These are phyloP conservation scores for Ephydatia muelleri DNA, from an alignment of 37 sponge, comb jelly and placozoan species.

Conservation along the genomic window DNA sequence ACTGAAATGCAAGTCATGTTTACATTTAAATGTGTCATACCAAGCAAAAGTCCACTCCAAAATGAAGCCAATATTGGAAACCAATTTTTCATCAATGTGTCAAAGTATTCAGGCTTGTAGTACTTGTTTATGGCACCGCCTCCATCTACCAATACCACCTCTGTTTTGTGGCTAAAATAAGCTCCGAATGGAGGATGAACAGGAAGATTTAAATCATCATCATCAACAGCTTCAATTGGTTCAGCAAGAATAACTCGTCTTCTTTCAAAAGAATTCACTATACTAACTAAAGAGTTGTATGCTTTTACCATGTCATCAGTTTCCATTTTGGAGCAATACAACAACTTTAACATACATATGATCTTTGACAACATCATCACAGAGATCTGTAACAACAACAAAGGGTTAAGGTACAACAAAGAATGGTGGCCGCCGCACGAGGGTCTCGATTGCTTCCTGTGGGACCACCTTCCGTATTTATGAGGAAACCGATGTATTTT, in stretches of 20 bases:
- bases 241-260: not conserved
- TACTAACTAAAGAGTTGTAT: not conserved
- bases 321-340: not conserved
- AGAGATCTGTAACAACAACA: too few relatives aligned
- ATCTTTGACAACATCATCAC: not conserved
- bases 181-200: not conserved
- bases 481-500: too few relatives aligned
- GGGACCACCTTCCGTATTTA: too few relatives aligned
- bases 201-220: not conserved
- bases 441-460: too few relatives aligned
- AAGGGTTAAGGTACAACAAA: too few relatives aligned
- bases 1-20: not conserved
- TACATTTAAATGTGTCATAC: not conserved
- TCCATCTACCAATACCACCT: not conserved
- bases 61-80: not conserved
- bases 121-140: not conserved
- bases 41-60: not conserved
- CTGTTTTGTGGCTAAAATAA: not conserved
- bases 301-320: not conserved
- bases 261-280: not conserved
- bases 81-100: not conserved
- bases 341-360: not conserved
- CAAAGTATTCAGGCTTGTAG: slow-evolving; percentile 1
- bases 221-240: not conserved
- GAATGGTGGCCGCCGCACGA: too few relatives aligned